Base-by-base conservation (phyloP, 2,113 vertebrate species). In the Ammodytes dubius region DNA sequence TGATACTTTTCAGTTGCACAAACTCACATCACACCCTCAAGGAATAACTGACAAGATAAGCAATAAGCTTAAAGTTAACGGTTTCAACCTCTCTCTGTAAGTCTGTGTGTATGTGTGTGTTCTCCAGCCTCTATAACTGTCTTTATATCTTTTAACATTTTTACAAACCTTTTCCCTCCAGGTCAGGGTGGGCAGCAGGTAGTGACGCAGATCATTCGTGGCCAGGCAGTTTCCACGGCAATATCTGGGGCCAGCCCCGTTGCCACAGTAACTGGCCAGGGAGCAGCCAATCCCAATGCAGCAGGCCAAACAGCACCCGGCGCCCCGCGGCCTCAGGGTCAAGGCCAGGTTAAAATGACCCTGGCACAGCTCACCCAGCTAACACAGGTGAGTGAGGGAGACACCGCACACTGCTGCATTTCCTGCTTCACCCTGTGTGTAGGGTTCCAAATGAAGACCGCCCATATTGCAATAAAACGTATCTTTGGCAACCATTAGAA, bases 281-380 rank as follows among this genome's bases (percentile, higher is more conserved):
- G 88, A 68, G 69, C 85, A 3, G 70, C 79, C 54, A 86, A 78
- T 75, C 92, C 95, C 70, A 71, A 92, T 0, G 56, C 96, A 39
- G 78, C 83, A 7, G 81, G 88, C 49, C 91, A 92, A 78, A 90
- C 87, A 45, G 71, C 83, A 61, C 87, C 67, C 14, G 89, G 89
- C 76, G 88, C 92, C 7, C 87, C 96, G 35, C 96, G 97, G 3
- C 92, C 96, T 0, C 98, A 98, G 87, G 97, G 97, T 12, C 92
- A 93, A 69, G 87, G 90, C 86, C 98, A 99, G 79, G 98, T 99
- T 79, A 99, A 99, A 82, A 97, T 99, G 11, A 99, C 97, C 14
- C 95, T 99, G 96, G 97, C 98, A 37, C 98, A 99, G 60, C 97
- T 99, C 70, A 97, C 98, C 0, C 98, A 99, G 83, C 95, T 99